Evolutionary conservation across 2,888 invertebrate genomes (phyloP), one percentile per base, ranked within the genome.

Genomic region (Gerris lacustris): DNA sequence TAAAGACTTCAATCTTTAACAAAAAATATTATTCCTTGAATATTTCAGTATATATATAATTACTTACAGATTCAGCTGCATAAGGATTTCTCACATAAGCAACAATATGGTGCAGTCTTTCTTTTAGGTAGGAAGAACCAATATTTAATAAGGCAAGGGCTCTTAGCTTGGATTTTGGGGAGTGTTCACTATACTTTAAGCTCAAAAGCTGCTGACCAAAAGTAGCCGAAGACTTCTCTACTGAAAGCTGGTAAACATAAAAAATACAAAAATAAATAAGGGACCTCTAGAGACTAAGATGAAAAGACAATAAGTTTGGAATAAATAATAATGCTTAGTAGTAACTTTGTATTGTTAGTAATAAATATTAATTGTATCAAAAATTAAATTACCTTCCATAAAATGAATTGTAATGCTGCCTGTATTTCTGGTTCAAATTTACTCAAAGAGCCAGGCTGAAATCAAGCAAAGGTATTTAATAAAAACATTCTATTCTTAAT

Each of bases 121-220:
- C 72, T 68, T 75, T 75, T 31, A 76, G 18, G 68, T 78, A 78
- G 44, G 72, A 71, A 9, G 72, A 66, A 43, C 75, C 76, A 70
- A 77, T 74, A 11, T 71, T 73, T 18, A 77, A 67, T n/a, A 75
- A 6, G 6, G 76, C 76, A 66, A 74, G 73, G 2, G 73, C 31
- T 47, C 71, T 69, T 6, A 76, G 74, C 71, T 74, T 76, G 6
- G 67, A 69, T 6, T 69, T 15, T n/a, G 73, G 71, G 7, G 73
- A 69, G 18, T 72, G 69, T 17, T 72, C 82, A 70, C 84, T 84
- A 78, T 94, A 94, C 75, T 87, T 86, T 62, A 94, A 82, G 62
- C 89, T 88, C 6, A 95, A 80, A 77, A 94, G 82, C 76, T 90
- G 88, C 79, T 95, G 94, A 0, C 94, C 94, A 82, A 94, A 91